These are phyloP conservation scores for Polietes domitor DNA, from an alignment of 2,888 invertebrate genomes.

Conservation along the genomic window DNA sequence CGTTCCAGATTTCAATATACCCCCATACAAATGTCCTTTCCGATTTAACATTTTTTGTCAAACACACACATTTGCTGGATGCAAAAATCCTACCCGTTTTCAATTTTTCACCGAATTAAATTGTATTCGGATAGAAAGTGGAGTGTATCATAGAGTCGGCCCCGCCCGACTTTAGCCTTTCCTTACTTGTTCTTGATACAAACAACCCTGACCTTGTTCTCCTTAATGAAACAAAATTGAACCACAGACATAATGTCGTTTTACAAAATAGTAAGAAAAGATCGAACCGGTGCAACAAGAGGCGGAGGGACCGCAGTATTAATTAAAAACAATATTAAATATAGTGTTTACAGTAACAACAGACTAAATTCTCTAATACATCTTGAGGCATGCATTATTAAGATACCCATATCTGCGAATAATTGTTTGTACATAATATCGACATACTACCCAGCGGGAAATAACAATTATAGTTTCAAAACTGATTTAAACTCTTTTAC, in stretches of 20 bases:
- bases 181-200: background rate
- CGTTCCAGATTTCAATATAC: no score
- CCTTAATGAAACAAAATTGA: background rate
- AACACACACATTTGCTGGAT: no score
- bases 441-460: conserved; percentile 27
- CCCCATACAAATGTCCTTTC: no score
- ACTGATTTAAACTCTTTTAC: conserved; percentile 20
- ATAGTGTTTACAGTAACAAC: background rate
- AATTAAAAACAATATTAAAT: conserved; percentile 13
- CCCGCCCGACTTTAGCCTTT: no score
- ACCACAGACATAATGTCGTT: background rate
- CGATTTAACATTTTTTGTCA: no score
- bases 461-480: conserved; percentile 19
- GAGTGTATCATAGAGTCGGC: no score
- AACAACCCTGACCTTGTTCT: background rate
- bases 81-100: no score
- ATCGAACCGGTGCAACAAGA: background rate
- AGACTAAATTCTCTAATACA: background rate
- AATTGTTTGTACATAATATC: conserved; percentile 20
- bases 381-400: conserved; percentile 28
- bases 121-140: no score
- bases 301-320: conserved; percentile 13
- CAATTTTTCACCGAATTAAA: no score
- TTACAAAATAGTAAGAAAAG: background rate
- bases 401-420: background rate